Conservation (phyloP, 2,797 vertebrate genomes). For the Macropodus opercularis region DNA sequence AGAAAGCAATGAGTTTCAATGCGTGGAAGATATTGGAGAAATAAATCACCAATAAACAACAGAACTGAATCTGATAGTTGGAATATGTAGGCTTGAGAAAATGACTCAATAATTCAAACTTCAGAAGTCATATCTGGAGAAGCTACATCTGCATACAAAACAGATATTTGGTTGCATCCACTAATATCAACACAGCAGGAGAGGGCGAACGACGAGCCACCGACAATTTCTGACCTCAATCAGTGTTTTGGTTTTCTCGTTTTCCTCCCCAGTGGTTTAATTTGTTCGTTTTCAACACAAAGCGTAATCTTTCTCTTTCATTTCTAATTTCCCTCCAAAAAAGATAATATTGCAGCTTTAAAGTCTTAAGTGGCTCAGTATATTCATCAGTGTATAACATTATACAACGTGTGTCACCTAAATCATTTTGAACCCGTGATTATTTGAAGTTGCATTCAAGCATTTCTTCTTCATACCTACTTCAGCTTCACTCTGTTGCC, state of each 20-base stretch:
- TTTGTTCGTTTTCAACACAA: conserved; percentile 15
- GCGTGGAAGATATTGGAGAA: conserved; percentile 30
- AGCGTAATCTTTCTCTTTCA: conserved; percentile 25
- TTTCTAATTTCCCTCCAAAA: conserved; percentile 28
- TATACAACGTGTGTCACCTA: conserved; percentile 6
- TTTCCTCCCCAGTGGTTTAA: conserved; percentile 20
- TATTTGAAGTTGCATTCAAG: conserved; percentile 4
- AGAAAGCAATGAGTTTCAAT: conserved; percentile 52
- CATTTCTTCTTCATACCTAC: too few relatives aligned
- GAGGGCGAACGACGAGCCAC: conserved; percentile 6
- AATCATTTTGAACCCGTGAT: conserved; percentile 1
- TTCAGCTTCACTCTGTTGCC: background rate
- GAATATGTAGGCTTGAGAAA: conserved; percentile 3
- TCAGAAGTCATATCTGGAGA: conserved; percentile 25
- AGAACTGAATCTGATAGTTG: conserved; percentile 4
- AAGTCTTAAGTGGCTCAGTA: conserved; percentile 24
- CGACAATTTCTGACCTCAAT: conserved; percentile 27
- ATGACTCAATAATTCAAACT: conserved; percentile 30
- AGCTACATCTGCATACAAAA: too few relatives aligned
- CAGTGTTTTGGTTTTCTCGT: conserved; percentile 21
- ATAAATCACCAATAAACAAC: conserved; percentile 47
- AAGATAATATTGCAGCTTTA: conserved; percentile 24
- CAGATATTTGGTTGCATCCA: conserved; percentile 6
- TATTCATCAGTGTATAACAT: conserved; percentile 22
- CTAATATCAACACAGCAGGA: conserved; percentile 19